phyloP scores from a whole-genome alignment of 2,797 vertebrate genomes.

The Rhinophrynus dorsalis region DNA sequence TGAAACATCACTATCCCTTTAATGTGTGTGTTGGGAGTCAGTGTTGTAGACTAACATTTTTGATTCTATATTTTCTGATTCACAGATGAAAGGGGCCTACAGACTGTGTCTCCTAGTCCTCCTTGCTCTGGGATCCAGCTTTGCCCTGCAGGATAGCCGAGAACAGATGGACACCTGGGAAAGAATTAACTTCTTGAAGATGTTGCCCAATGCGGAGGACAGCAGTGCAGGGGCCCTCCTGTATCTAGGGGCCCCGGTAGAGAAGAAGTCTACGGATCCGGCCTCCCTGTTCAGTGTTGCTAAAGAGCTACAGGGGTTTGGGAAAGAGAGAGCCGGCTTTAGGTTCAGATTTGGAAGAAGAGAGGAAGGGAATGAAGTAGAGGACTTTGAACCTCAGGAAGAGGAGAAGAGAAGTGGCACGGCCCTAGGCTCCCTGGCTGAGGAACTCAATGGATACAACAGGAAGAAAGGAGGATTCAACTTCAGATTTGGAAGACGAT shows the following conservation, averaged over 20 bases:
- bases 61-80: neutral
- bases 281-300: constrained; percentile 35
- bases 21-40: too few species aligned
- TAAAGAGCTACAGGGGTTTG: constrained; percentile 41
- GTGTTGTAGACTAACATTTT: too few species aligned
- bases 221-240: accelerated
- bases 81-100: constrained; percentile 59
- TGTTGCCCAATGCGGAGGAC: neutral
- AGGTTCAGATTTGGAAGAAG: constrained; percentile 43
- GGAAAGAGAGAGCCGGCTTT: constrained; percentile 9
- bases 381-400: accelerated
- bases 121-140: constrained; percentile 58
- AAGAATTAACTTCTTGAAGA: accelerated
- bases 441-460: constrained; percentile 60
- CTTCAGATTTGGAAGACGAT: constrained; percentile 65
- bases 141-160: constrained; percentile 30
- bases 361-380: neutral
- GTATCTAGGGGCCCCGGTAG: accelerated
- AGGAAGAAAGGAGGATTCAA: constrained; percentile 67
- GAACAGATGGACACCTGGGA: accelerated
- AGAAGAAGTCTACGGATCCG: constrained; percentile 14
- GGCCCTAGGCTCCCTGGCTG: constrained; percentile 49
- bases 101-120: constrained; percentile 59
- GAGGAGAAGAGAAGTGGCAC: constrained; percentile 44
- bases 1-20: too few species aligned